phyloP scores from a whole-genome alignment of 2,888 invertebrate genomes.

The Drosophila barbarae region DNA sequence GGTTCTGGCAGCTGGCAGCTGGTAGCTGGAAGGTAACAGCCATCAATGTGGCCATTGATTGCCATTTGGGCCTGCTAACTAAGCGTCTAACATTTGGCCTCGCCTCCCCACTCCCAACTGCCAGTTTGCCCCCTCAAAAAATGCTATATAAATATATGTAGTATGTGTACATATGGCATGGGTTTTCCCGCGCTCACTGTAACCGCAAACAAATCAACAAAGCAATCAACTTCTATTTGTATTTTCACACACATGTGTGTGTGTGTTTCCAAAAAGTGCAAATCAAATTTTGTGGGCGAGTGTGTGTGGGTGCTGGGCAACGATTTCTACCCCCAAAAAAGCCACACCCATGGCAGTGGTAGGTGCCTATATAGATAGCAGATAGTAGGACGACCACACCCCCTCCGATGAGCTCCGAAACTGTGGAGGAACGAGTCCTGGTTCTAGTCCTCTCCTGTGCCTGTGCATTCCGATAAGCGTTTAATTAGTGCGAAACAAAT shows the following conservation, averaged over 20 bases:
- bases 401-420: neutral
- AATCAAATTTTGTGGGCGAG: conserved; percentile 63
- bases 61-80: conserved; percentile 67
- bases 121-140: neutral
- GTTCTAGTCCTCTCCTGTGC: neutral
- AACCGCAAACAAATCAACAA: conserved; percentile 76
- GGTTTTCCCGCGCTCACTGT: conserved; percentile 45
- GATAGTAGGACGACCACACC: conserved; percentile 11
- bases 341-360: neutral
- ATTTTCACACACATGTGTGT: conserved; percentile 56
- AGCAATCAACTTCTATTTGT: conserved; percentile 74
- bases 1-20: neutral
- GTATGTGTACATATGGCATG: conserved; percentile 11
- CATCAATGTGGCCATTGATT: conserved; percentile 72
- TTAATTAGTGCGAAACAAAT: conserved; percentile 44
- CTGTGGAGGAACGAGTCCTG: conserved; percentile 1
- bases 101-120: conserved; percentile 30
- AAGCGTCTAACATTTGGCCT: conserved; percentile 66
- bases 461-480: conserved; percentile 39
- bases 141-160: conserved; percentile 1
- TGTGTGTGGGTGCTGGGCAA: conserved; percentile 46
- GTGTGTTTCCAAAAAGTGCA: conserved; percentile 61
- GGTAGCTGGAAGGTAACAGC: neutral
- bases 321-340: conserved; percentile 54
- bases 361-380: conserved; percentile 3